Conservation (phyloP, 1,140 invertebrate species). For the Drosophila pruinosa region DNA sequence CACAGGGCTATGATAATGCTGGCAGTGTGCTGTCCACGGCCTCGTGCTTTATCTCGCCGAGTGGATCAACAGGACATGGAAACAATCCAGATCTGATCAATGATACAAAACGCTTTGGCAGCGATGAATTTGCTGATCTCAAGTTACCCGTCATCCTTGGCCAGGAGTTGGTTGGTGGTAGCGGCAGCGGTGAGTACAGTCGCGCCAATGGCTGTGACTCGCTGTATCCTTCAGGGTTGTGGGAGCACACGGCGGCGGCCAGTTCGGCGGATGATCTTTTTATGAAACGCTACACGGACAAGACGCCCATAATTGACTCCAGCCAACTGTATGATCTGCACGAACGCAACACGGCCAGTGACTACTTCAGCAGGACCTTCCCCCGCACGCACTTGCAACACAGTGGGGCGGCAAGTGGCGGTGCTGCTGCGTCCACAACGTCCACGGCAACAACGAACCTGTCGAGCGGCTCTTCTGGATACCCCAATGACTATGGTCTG, state of each 20-base stretch:
- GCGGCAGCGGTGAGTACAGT: conserved; percentile 87
- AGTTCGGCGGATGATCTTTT: conserved; percentile 83
- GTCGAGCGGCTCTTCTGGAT: conserved; percentile 83
- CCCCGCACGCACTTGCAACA: conserved; percentile 76
- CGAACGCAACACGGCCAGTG: conserved; percentile 71
- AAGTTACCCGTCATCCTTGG: conserved; percentile 45
- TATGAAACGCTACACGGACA: conserved; percentile 87
- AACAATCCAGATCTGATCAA: conserved; percentile 93
- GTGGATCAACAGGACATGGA: conserved; percentile 85
- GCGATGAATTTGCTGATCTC: conserved; percentile 82
- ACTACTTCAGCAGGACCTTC: conserved; percentile 85
- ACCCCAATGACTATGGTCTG: conserved; percentile 91
- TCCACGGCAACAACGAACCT: conserved; percentile 74
- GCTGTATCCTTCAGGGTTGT: conserved; percentile 88
- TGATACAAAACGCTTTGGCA: conserved; percentile 87
- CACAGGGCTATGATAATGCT: conserved; percentile 85
- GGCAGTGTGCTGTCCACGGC: conserved; percentile 86
- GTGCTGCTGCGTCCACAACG: conserved; percentile 54
- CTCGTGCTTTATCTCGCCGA: conserved; percentile 87
- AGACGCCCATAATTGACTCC: conserved; percentile 88
- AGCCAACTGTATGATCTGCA: conserved; percentile 77
- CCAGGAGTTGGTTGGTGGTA: conserved; percentile 19
- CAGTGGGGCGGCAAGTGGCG: conserved; percentile 26
- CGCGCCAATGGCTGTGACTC: conserved; percentile 87
- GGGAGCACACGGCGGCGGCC: conserved; percentile 83